Percentiles rank a stretch among this genome's conserved stretches.
Conservation (phyloP, 2,888 invertebrate genomes). For the Sarcophaga carnaria region DNA sequence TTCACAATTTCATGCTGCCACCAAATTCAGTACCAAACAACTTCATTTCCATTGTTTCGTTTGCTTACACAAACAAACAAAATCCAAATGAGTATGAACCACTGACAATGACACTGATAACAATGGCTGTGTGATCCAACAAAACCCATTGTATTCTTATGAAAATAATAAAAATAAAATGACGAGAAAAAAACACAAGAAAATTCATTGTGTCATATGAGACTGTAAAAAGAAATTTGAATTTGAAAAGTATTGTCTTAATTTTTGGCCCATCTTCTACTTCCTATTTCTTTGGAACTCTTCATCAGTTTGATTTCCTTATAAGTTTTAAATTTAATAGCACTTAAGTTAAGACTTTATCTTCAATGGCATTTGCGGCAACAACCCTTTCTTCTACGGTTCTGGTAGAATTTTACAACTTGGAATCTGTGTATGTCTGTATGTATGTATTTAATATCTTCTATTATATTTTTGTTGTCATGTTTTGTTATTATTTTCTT, state of each 20-base stretch:
- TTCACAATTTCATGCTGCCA: too few relatives aligned
- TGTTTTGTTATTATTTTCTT: background rate
- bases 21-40: background rate
- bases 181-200: background rate
- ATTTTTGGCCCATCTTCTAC: conserved; percentile 16
- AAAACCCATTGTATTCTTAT: conserved; percentile 7
- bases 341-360: conserved; percentile 61
- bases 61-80: background rate
- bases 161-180: background rate
- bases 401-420: too few relatives aligned
- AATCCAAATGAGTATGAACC: conserved; percentile 16
- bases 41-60: conserved; percentile 10
- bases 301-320: conserved; percentile 35
- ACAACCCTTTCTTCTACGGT: conserved; percentile 21
- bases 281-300: conserved; percentile 9
- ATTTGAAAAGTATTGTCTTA: conserved; percentile 16
- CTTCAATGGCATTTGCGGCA: conserved; percentile 49
- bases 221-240: background rate
- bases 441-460: background rate
- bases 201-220: conserved; percentile 22
- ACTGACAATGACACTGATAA: conserved; percentile 25
- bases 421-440: too few relatives aligned
- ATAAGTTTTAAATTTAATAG: conserved; percentile 46
- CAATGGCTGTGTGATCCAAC: background rate
- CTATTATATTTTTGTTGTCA: background rate